Base-by-base conservation (phyloP, 2,888 invertebrate species). In the Pammene aurita region DNA sequence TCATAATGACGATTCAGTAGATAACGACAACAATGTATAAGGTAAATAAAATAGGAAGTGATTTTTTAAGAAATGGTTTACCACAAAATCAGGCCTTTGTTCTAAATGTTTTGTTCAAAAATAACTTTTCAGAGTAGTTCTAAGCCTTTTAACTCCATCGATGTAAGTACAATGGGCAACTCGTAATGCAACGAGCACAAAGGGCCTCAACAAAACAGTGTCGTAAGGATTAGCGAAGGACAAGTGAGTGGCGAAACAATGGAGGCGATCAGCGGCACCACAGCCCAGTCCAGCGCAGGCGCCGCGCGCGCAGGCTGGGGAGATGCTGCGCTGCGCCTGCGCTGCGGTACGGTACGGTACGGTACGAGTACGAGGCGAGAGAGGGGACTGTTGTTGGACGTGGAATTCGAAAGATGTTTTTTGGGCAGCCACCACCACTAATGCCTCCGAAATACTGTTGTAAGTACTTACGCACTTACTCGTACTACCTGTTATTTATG, bases 161-260 rank as follows among this genome's bases (percentile, higher is more conserved):
- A 26, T 26, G 54, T 34, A 0, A 0, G 11, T 34, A 54, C 46
- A 54, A 60, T 54, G 14, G 18, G 54, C 11, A 41, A 38, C 38
- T 26, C 54, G 62, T 55, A 62, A 62, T 55, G 67, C 67, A 56
- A 67, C 48, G 55, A 18, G 14, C 46, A 67, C 54, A 67, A 67
- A 46, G 42, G 48, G 62, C 16, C 52, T 55, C 26, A 26, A 26
- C 26, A 26, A 13, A 42, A 26, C 48, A 62, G 34, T 46, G 48
- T 35, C 16, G 7, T 18, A 0, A 50, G 48, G 38, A 11, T 34
- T 48, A 13, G 7, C 16, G 44, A 7, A 11, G 46, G 60, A 46
- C 34, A 60, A 46, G 58, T 10, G 7, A 14, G 48, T 35, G 16
- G 55, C n/a, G 44, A 56, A 35, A 61, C 50, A 50, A 61, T 56